Conservation (phyloP, 2,113 vertebrate genomes). For the Eubucco bourcierii region DNA sequence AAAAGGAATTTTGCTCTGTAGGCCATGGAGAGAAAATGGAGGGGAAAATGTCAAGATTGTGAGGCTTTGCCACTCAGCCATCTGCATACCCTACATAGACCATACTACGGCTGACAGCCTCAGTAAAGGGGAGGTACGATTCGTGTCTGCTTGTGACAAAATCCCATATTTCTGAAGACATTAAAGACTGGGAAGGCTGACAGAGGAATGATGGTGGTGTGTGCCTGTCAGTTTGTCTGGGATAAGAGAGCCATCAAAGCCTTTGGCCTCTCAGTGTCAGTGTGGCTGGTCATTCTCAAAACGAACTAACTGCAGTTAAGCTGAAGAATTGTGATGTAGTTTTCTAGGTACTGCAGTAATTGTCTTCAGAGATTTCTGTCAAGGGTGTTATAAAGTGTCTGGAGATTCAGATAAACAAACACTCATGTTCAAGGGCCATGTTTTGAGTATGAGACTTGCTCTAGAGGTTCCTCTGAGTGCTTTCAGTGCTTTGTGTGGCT, state of each 20-base stretch:
- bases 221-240: not conserved
- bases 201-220: fast-evolving
- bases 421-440: not conserved
- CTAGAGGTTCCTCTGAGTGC: not conserved
- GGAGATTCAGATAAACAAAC: not conserved
- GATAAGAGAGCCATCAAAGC: not conserved
- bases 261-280: not conserved
- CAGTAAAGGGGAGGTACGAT: not conserved
- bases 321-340: not conserved
- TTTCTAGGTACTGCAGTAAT: not conserved
- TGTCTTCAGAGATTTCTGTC: not conserved
- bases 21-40: not conserved
- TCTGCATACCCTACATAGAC: not conserved
- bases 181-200: not conserved
- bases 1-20: not conserved
- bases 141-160: not conserved
- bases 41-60: not conserved
- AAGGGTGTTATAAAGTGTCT: not conserved
- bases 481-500: not conserved
- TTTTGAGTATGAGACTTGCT: not conserved
- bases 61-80: not conserved
- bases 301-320: not conserved
- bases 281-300: not conserved
- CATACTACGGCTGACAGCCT: not conserved
- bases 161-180: not conserved